Percentiles rank a stretch among this genome's conserved stretches.
phyloP scores from a whole-genome alignment of 2,888 invertebrate genomes.

The Drosophila pseudotakahashii region DNA sequence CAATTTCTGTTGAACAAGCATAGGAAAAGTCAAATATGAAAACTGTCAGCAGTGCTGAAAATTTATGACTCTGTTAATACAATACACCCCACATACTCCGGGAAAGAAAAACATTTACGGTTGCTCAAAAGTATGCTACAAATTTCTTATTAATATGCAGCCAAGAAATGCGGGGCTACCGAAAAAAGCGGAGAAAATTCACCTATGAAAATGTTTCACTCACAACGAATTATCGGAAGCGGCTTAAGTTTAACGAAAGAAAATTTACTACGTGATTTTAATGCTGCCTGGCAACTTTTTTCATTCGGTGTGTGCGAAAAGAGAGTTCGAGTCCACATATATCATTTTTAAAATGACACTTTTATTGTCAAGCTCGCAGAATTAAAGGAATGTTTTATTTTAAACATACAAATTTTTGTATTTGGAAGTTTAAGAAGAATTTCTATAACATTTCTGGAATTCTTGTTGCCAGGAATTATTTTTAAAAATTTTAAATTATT shows the following conservation, averaged over 20 bases:
- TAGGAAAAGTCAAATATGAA: conserved; percentile 78
- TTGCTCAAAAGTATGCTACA: conserved; percentile 71
- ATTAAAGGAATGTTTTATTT: conserved; percentile 63
- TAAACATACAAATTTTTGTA: neutral
- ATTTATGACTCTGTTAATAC: conserved; percentile 77
- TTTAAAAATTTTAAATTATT: no score
- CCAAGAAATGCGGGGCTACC: conserved; percentile 6
- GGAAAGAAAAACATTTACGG: conserved; percentile 13
- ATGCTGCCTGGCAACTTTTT: conserved; percentile 29
- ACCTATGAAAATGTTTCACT: conserved; percentile 50
- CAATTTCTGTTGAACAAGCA: conserved; percentile 53
- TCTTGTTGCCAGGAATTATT: no score
- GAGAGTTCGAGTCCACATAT: conserved; percentile 48
- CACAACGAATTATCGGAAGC: conserved; percentile 70
- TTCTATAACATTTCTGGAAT: neutral
- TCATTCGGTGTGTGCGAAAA: conserved; percentile 1
- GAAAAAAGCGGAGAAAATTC: conserved; percentile 14
- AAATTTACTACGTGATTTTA: conserved; percentile 74
- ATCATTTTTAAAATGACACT: conserved; percentile 73
- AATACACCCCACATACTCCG: conserved; percentile 41
- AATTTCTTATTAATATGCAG: conserved; percentile 77
- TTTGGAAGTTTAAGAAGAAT: neutral
- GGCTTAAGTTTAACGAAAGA: conserved; percentile 60
- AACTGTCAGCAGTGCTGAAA: conserved; percentile 70
- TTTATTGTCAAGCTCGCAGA: conserved; percentile 63